Base-by-base conservation (phyloP, 1,140 invertebrate genomes). In the Eumeta japonica region DNA sequence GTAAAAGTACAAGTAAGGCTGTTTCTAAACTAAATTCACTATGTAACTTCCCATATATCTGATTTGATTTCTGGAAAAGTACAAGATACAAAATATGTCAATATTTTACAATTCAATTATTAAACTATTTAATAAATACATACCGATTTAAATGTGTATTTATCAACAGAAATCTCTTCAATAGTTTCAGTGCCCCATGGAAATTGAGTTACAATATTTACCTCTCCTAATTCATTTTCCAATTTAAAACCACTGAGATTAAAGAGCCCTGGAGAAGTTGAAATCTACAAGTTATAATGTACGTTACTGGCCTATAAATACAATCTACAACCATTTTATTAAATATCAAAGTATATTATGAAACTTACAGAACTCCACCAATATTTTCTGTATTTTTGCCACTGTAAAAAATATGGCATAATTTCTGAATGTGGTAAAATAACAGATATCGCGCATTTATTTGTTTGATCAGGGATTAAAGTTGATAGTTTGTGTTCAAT, bases 301-400 rank as follows among this genome's bases (percentile, higher is more conserved):
- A 39, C n/a, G n/a, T n/a, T n/a, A n/a, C n/a, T n/a, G n/a, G n/a
- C n/a, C n/a, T n/a, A n/a, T n/a, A n/a, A n/a, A n/a, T n/a, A n/a
- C n/a, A n/a, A n/a, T n/a, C n/a, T n/a, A n/a, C n/a, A n/a, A n/a
- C n/a, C n/a, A n/a, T n/a, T n/a, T n/a, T 19, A 24, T 20, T 5
- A 45, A 41, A 38, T 16, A 37, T 15, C 15, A 32, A 37, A 33
- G 11, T 16, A 37, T 33, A 37, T 27, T 10, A 24, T 24, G 20
- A 24, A 50, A 52, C 47, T 80, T 76, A 78, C 79, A 62, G 83
- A 85, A 55, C 84, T 82, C 88, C 88, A 91, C 88, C 88, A 91
- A 41, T 85, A 82, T 60, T 86, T 87, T 39, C 86, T 79, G 52
- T 87, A 81, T 44, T 84, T 78, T 52, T 89, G 87, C 65, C 83